Base-by-base conservation (phyloP, 2,888 invertebrate genomes). In the Polymixis flavicincta region DNA sequence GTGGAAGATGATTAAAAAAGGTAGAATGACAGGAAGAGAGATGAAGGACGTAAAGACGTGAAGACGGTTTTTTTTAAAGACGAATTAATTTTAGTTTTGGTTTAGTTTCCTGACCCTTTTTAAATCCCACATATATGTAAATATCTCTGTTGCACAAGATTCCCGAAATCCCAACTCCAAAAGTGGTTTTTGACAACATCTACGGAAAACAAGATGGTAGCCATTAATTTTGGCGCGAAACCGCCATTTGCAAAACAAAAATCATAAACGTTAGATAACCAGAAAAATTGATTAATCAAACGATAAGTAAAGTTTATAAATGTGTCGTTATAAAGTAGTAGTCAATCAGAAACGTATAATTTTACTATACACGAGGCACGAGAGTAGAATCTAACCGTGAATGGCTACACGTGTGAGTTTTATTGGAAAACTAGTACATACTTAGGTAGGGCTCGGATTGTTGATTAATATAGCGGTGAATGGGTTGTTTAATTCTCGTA, bases 311-410 rank as follows among this genome's bases (percentile, higher is more conserved):
- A n/a, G 22, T 60, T 67, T 65, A 60, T 65, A 60, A 64, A 52
- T 17, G 14, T 52, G 57, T 52, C 25, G 32, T 28, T 52, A 50
- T 61, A 68, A 55, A 13, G 57, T 82, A 63, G 59, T 76, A 45
- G 8, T 28, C 28, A 64, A 76, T 77, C n/a, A 63, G 42, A 57
- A 69, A 45, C 77, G 45, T 32, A 11, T 13, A 78, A 59, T 67
- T 22, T 63, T 45, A 54, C 13, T 37, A 32, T 59, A 64, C 82
- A 84, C 85, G 84, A 76, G 81, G 50, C 81, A 59, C 75, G 57
- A 67, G 71, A 71, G 42, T 42, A 17, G 82, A 57, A 82, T 70
- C 63, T 52, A 76, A 72, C 57, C 85, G 59, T 81, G 82, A 66
- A 71, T 71, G 52, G 22, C 0, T 45, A 57, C 85, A 84, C 71